A percentile compares a stretch with the other conserved stretches of the same genome.
Evolutionary conservation across 2,113 vertebrate species (phyloP).

Genomic region (Crotalus tigris): DNA sequence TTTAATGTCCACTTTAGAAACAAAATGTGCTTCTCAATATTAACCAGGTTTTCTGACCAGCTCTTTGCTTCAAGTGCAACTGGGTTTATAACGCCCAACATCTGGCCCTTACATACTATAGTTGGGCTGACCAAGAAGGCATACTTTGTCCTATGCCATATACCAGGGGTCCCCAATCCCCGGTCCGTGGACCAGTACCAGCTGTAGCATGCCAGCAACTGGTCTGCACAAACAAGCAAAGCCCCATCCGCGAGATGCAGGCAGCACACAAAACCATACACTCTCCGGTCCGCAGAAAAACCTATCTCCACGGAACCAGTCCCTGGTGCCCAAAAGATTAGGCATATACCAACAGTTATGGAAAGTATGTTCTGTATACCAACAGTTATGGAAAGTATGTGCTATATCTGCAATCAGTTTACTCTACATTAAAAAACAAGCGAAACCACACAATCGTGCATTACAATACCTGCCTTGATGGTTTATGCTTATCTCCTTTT

Average conservation of each 20-base stretch:
- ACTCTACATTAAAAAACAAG: neutral
- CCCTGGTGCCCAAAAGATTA: no score
- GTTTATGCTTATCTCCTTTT: neutral
- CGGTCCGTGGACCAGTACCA: no score
- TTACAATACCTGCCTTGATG: neutral
- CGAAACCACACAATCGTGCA: neutral
- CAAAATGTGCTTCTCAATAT: neutral
- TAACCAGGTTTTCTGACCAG: neutral
- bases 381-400: neutral
- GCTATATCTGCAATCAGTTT: neutral
- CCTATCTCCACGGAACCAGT: no score
- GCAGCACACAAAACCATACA: no score
- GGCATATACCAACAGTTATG: neutral
- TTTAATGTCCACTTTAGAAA: neutral
- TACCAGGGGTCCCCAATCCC: no score
- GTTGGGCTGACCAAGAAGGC: neutral
- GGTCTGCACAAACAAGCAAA: no score
- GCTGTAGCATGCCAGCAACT: no score
- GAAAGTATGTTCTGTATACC: neutral
- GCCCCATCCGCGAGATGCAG: no score
- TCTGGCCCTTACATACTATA: neutral
- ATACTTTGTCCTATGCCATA: neutral
- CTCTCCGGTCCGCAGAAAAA: no score
- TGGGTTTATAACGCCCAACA: neutral
- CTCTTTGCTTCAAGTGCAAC: neutral